Conservation (phyloP, 1,140 invertebrate species). For the Bradynema listronoti region DNA sequence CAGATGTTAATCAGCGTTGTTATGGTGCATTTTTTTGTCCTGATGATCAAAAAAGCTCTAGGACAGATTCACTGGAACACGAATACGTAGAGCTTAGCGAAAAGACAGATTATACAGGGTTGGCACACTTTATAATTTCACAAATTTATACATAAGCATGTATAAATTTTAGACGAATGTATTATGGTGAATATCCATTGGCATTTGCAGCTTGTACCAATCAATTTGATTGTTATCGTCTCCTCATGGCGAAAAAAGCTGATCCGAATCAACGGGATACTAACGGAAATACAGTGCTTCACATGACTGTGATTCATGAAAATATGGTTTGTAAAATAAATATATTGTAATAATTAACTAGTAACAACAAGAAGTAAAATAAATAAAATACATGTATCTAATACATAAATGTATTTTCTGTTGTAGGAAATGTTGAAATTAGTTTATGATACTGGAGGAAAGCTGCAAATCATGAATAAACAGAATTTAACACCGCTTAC, state of each 20-base stretch:
- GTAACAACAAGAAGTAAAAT: conserved; percentile 5
- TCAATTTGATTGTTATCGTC: conserved; percentile 89
- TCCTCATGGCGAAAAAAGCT: conserved; percentile 85
- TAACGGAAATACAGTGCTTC: conserved; percentile 91
- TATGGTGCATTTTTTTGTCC: conserved; percentile 92
- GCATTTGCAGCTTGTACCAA: conserved; percentile 89
- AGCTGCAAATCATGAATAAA: conserved; percentile 75
- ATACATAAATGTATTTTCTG: neutral
- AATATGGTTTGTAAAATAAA: conserved; percentile 66
- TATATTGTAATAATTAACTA: neutral
- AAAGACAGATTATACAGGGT: conserved; percentile 88
- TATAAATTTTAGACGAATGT: conserved; percentile 71
- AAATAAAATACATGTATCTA: neutral
- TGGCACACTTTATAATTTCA: conserved; percentile 29
- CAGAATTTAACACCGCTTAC: conserved; percentile 84
- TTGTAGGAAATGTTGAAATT: conserved; percentile 83
- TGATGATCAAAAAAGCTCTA: conserved; percentile 86
- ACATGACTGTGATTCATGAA: conserved; percentile 92
- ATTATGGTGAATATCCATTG: conserved; percentile 95
- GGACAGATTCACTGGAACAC: conserved; percentile 77
- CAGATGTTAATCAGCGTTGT: conserved; percentile 55
- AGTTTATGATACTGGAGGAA: conserved; percentile 81
- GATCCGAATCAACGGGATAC: conserved; percentile 87
- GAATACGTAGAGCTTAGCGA: conserved; percentile 76
- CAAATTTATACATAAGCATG: neutral